phyloP scores from a whole-genome alignment of 2,888 invertebrate genomes.

The Candidula unifasciata region DNA sequence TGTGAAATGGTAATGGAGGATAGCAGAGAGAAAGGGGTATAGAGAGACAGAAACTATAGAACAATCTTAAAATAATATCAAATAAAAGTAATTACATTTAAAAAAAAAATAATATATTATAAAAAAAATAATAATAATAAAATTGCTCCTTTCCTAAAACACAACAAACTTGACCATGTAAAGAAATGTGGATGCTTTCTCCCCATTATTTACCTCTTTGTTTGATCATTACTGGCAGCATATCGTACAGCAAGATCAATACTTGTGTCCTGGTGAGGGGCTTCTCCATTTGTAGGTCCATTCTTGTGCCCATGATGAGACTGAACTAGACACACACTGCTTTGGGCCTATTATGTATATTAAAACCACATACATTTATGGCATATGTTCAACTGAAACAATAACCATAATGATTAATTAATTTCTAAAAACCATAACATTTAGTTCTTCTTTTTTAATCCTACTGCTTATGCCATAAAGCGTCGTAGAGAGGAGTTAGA shows the following conservation, averaged over 20 bases:
- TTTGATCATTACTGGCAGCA: not conserved
- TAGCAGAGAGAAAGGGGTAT: too few species aligned
- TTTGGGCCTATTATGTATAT: constrained; percentile 11
- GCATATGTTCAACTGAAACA: not conserved
- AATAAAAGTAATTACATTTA: too few species aligned
- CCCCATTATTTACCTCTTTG: constrained; percentile 9
- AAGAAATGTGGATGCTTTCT: too few species aligned
- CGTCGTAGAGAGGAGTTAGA: too few species aligned
- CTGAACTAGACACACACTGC: constrained; percentile 25
- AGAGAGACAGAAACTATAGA: not conserved
- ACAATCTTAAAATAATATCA: too few species aligned
- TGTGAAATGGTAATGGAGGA: too few species aligned
- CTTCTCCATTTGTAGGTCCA: not conserved
- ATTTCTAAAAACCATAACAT: not conserved
- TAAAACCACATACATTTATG: not conserved
- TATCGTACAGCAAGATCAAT: constrained; percentile 18
- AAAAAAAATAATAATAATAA: too few species aligned
- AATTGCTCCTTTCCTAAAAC: too few species aligned
- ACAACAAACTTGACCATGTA: too few species aligned
- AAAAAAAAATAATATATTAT: too few species aligned
- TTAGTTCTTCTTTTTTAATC: too few species aligned
- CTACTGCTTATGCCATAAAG: too few species aligned
- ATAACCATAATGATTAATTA: not conserved
- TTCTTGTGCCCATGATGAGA: not conserved
- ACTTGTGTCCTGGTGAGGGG: not conserved